Base-by-base conservation (phyloP, 92 coral and sea anemone genomes). In the Pocillopora meandrina region DNA sequence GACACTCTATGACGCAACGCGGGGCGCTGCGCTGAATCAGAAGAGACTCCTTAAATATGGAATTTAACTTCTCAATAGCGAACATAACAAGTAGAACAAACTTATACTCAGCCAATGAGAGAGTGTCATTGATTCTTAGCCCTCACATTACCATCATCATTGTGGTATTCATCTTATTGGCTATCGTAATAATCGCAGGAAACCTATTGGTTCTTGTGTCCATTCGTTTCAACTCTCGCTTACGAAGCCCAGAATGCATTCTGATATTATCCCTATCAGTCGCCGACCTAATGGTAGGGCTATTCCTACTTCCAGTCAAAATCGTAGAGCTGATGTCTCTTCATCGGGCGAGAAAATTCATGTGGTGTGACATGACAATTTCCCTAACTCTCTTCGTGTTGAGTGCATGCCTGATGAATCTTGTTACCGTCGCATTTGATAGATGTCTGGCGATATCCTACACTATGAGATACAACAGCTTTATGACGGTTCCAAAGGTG, bases 241-340 rank as follows among this genome's bases (percentile, higher is more conserved):
- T 85, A 47, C 73, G 84, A 4, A 74, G 87, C 20, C 87, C 92
- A 3, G 76, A 89, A 8, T 74, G 81, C 70, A 65, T 73, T 7
- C 75, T 89, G 19, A 85, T 89, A 33, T 52, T 89, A 14, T 85
- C 89, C 18, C 56, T 89, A 36, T 78, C 92, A 21, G 82, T 56
- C 49, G 89, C 92, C 14, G 92, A 89, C 56, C 83, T 89, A n/a
- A 75, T 85, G 69, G 92, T 89, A 66, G 92, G 92, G 55, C 74
- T 85, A 42, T 62, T 89, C 7, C 83, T 89, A 0, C 58, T 89
- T n/a, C 92, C 92, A 14, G 49, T 61, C 18, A 75, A 87, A 42
- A 75, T 75, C 17, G 67, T 85, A n/a, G 92, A 85, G 42, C 82
- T 89, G 55, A 69, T 85, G 18, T 87, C 82, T 1, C 42, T 73